Base-by-base conservation (phyloP, 2,888 invertebrate genomes). In the Argyresthia albistria region DNA sequence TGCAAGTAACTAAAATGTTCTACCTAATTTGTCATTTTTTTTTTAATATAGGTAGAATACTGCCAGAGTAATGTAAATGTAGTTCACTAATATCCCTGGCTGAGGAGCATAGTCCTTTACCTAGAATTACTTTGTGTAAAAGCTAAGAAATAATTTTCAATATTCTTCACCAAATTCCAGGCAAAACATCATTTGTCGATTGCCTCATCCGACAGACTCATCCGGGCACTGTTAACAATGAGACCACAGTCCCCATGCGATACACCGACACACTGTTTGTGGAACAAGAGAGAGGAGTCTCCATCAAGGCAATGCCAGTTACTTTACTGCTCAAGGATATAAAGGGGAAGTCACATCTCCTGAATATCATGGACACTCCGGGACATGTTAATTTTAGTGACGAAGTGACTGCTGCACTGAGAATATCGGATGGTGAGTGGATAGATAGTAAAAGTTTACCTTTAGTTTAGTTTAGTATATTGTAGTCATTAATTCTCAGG, bases 341-440 rank as follows among this genome's bases (percentile, higher is more conserved):
- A 0, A 95, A 96, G 70, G 94, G 95, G 54, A 99, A 99, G 80
- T 98, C 98, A n/a, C 98, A 94, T 76, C 88, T 99, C 43, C 88
- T 99, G 69, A 99, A 99, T 69, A 92, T 99, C 53, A 97, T 98
- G 81, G 99, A 99, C 70, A 98, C 99, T 0, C 99, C 95, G 0
- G 95, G 99, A 1, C 99, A 99, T 87, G 99, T 99, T 0, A 99
- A 99, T 76, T 99, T 99, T 76, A 98, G 98, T 36, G 99, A 99
- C 83, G 99, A 99, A 86, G 97, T 96, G 3, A 98, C 99, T 0
- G 98, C 99, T 4, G 97, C 98, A 0, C 94, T 98, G 88, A 91
- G 99, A 56, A 88, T 98, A 60, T 92, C 92, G 49, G 93, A 93
- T 71, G 91, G 91, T 87, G 63, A 68, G 69, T 56, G 39, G 10